These are phyloP conservation scores for Morpho deidamia DNA, from an alignment of 2,888 invertebrate species.

Conservation along the genomic window DNA sequence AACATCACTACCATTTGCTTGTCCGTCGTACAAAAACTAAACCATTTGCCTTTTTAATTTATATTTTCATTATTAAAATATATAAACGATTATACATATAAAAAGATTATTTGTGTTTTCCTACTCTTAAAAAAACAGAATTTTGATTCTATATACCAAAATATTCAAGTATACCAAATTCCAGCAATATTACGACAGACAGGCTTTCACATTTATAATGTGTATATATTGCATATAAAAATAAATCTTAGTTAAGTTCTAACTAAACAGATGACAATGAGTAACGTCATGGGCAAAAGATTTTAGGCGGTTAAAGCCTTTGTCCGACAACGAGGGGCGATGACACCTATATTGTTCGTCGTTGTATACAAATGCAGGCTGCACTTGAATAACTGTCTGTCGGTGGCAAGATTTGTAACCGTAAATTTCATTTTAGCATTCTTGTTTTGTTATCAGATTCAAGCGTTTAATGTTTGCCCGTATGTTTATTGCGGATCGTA, in stretches of 20 bases:
- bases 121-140: no score
- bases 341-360: constrained; percentile 38
- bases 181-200: no score
- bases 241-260: constrained; percentile 2
- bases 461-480: neutral
- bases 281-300: constrained; percentile 38
- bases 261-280: constrained; percentile 31
- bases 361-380: constrained; percentile 12
- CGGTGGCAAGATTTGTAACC: constrained; percentile 14
- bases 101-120: no score
- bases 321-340: constrained; percentile 38
- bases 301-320: constrained; percentile 37
- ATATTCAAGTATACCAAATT: no score
- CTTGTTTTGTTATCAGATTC: constrained; percentile 6
- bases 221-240: neutral
- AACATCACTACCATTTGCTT: no score
- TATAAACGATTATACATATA: no score
- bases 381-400: constrained; percentile 20
- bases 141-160: no score
- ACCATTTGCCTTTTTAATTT: no score
- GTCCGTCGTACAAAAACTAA: no score
- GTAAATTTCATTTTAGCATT: constrained; percentile 9
- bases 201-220: no score
- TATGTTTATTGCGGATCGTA: constrained; percentile 1
- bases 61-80: no score